A percentile compares a stretch with the other conserved stretches of the same genome.
Evolutionary conservation across 2,888 invertebrate genomes (phyloP).

Genomic region (Heliconius aoede): DNA sequence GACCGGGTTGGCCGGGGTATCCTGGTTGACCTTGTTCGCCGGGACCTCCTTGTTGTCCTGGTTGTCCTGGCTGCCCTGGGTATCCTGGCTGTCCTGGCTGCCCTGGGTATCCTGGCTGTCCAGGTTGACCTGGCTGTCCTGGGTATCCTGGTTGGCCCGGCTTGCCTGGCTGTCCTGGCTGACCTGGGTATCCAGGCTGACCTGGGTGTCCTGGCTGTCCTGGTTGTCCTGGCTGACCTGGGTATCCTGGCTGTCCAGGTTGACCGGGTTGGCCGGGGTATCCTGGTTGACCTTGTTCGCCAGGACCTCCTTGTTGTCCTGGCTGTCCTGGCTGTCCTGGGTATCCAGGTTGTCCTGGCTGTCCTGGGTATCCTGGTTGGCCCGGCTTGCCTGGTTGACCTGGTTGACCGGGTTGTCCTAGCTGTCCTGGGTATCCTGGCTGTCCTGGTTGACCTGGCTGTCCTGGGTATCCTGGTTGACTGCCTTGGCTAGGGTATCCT

Average conservation of each 20-base stretch:
- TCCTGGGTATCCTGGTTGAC: conserved; percentile 43
- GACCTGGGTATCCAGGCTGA: background rate
- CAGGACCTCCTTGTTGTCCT: conserved; percentile 8
- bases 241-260: conserved; percentile 42
- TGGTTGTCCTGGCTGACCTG: conserved; percentile 20
- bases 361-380: background rate
- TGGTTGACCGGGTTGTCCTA: conserved; percentile 7
- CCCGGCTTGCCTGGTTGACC: conserved; percentile 34
- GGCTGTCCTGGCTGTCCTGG: conserved; percentile 33
- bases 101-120: conserved; percentile 37
- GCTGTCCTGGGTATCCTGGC: conserved; percentile 24
- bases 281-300: conserved; percentile 45
- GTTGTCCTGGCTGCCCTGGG: conserved; percentile 72
- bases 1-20: conserved; percentile 49
- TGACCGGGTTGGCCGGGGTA: conserved; percentile 64
- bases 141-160: conserved; percentile 55
- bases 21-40: conserved; percentile 61
- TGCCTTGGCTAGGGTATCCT: conserved; percentile 50
- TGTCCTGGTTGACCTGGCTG: conserved; percentile 1
- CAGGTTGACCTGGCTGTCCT: conserved; percentile 74
- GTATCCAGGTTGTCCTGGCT: conserved; percentile 41
- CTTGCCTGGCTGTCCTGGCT: conserved; percentile 38
- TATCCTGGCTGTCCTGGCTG: conserved; percentile 57
- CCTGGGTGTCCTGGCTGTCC: conserved; percentile 19
- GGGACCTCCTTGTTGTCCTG: conserved; percentile 63